Conservation (phyloP, 2,888 invertebrate genomes). For the Tenthredo scrophulariae region DNA sequence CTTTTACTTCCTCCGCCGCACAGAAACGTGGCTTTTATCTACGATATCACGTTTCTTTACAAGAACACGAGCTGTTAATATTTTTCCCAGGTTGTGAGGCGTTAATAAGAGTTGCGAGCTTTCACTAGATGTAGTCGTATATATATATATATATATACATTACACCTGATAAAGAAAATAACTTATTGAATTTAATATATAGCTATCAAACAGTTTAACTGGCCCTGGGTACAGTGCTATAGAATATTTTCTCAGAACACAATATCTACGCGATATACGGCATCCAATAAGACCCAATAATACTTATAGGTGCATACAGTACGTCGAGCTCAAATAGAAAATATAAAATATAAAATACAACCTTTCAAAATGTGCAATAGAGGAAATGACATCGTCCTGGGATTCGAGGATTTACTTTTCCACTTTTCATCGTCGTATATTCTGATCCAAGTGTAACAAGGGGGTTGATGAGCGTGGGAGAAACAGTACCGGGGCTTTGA, state of each 20-base stretch:
- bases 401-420: background rate
- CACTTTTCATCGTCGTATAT: background rate
- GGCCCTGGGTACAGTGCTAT: background rate
- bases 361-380: background rate
- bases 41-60: slow-evolving; percentile 13
- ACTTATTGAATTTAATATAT: background rate
- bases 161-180: background rate
- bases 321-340: too few relatives aligned
- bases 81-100: background rate
- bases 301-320: too few relatives aligned
- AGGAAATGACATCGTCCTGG: background rate
- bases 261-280: background rate
- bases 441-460: too few relatives aligned
- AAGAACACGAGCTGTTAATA: slow-evolving; percentile 22
- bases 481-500: background rate
- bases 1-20: slow-evolving; percentile 30
- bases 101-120: background rate
- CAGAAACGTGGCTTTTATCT: slow-evolving; percentile 30
- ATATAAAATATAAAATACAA: too few relatives aligned
- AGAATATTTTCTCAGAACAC: background rate
- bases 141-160: background rate
- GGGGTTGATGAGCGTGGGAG: background rate
- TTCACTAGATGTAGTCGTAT: background rate
- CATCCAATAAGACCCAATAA: background rate
- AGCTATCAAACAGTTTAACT: background rate